phyloP scores from a whole-genome alignment of 2,888 invertebrate genomes.

The Drosophila silvestris region DNA sequence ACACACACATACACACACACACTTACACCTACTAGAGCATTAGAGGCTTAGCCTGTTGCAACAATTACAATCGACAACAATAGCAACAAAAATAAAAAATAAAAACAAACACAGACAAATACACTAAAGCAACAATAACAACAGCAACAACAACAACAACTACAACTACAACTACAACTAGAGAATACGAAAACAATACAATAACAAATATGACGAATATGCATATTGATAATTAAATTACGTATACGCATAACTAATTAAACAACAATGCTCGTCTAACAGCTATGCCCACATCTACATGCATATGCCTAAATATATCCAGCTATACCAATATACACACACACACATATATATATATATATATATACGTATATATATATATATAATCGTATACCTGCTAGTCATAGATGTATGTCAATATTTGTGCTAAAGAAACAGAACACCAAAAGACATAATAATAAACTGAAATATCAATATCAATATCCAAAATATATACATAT shows the following conservation, averaged over 20 bases:
- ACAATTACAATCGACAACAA: slow-evolving; percentile 25
- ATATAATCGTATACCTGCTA: slow-evolving; percentile 38
- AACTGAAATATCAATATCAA: slow-evolving; percentile 39
- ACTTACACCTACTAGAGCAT: slow-evolving; percentile 20
- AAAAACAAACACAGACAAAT: slow-evolving; percentile 25
- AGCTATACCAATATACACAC: slow-evolving; percentile 50
- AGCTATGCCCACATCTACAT: slow-evolving; percentile 52
- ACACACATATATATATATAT: slow-evolving; percentile 25
- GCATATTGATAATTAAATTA: slow-evolving; percentile 70
- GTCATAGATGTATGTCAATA: slow-evolving; percentile 59
- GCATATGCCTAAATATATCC: slow-evolving; percentile 18
- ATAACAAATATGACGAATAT: slow-evolving; percentile 61
- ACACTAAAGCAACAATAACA: slow-evolving; percentile 22
- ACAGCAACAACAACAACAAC: slow-evolving; percentile 19
- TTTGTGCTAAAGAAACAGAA: slow-evolving; percentile 53
- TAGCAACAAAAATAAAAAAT: background rate
- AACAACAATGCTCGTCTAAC: slow-evolving; percentile 64
- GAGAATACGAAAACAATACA: slow-evolving; percentile 38
- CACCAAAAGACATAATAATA: slow-evolving; percentile 21
- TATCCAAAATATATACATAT: slow-evolving; percentile 26
- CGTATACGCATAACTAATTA: slow-evolving; percentile 63
- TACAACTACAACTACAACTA: slow-evolving; percentile 47
- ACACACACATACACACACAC: slow-evolving; percentile 34
- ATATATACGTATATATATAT: background rate
- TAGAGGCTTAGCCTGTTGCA: slow-evolving; percentile 25